phyloP scores from a whole-genome alignment of 2,888 invertebrate species.

The Drosophila greeni region DNA sequence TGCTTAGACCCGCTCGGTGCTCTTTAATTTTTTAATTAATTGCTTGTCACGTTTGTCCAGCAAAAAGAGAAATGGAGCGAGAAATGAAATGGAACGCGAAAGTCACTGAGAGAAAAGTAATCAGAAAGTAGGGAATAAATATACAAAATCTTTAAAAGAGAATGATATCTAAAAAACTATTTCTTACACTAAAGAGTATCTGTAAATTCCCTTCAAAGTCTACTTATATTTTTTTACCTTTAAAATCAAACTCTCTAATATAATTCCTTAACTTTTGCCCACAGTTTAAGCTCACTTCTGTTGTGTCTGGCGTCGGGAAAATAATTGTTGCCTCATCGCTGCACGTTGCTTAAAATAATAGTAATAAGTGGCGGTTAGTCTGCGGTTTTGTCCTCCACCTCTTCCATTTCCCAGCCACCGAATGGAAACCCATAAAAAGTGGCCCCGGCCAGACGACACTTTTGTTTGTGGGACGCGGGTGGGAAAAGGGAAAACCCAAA shows the following conservation, averaged over 20 bases:
- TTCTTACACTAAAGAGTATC: no score
- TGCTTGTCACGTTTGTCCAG: conserved; percentile 66
- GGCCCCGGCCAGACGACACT: conserved; percentile 54
- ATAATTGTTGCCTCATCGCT: conserved; percentile 70
- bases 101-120: neutral
- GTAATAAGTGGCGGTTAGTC: conserved; percentile 67
- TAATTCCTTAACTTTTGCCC: neutral
- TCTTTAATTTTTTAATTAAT: conserved; percentile 70
- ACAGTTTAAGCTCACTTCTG: neutral
- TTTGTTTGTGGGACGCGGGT: conserved; percentile 24
- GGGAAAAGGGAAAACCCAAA: conserved; percentile 10
- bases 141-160: no score
- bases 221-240: neutral
- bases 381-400: conserved; percentile 46
- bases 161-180: no score
- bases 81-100: conserved; percentile 62
- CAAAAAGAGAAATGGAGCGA: conserved; percentile 48
- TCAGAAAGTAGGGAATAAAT: fast-evolving
- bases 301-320: conserved; percentile 31
- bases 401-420: conserved; percentile 22
- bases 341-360: conserved; percentile 68
- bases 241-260: neutral
- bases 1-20: conserved; percentile 17
- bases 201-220: neutral
- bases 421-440: conserved; percentile 67